A percentile compares a stretch with the other conserved stretches of the same genome.
Conservation (phyloP, 2,113 vertebrate species). For the Chrysochloris asiatica region DNA sequence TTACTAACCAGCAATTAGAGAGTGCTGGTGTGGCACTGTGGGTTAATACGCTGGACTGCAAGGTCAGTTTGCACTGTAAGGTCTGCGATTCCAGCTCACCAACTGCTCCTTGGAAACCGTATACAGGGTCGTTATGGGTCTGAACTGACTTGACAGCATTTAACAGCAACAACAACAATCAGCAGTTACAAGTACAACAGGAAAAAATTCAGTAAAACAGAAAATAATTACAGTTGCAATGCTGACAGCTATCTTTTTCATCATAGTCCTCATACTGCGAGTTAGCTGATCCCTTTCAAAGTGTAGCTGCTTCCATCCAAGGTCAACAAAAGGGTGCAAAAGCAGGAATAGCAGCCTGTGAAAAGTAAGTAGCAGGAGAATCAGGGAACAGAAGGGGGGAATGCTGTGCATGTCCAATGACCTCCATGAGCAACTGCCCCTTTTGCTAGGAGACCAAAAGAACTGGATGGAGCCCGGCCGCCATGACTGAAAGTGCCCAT, state of each 20-base stretch:
- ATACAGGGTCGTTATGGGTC: no score
- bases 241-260: not conserved
- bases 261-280: not conserved
- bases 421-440: not conserved
- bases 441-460: not conserved
- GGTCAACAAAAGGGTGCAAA: not conserved
- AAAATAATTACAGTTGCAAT: not conserved
- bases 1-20: not conserved
- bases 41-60: no score
- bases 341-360: not conserved
- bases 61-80: no score
- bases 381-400: not conserved
- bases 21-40: no score
- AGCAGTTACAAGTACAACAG: no score
- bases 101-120: no score
- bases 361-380: not conserved
- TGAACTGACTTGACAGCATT: no score
- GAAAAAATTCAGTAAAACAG: conserved; percentile 13
- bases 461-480: not conserved
- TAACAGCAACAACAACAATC: no score
- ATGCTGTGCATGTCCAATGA: not conserved
- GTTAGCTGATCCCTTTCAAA: not conserved
- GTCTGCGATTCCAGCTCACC: no score
- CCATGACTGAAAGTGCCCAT: not conserved
- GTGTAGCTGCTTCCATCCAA: not conserved